These are phyloP conservation scores for Lepidocyrtoides sp. DNA, from an alignment of 2,888 invertebrate genomes.

Conservation along the genomic window DNA sequence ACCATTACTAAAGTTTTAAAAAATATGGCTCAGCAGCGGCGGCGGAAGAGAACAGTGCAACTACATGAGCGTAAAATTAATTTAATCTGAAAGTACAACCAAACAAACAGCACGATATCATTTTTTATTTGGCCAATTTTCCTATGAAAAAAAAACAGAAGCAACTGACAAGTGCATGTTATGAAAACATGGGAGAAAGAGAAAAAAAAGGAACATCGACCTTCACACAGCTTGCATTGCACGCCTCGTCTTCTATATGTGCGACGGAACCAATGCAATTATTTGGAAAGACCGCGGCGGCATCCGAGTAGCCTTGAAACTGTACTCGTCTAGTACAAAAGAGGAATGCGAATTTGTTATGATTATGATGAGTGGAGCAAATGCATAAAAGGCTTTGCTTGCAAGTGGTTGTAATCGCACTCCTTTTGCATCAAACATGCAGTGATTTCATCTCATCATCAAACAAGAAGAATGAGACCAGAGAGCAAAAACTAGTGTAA, in stretches of 20 bases:
- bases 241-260: slow-evolving; percentile 23
- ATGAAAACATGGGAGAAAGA: slow-evolving; percentile 9
- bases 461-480: slow-evolving; percentile 29
- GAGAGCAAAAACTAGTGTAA: slow-evolving; percentile 42
- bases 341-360: slow-evolving; percentile 20
- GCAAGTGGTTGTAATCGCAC: slow-evolving; percentile 43
- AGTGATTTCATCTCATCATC: slow-evolving; percentile 54
- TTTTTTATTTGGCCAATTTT: background rate
- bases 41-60: background rate
- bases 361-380: background rate
- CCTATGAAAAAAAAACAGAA: background rate
- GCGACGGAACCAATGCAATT: slow-evolving; percentile 24
- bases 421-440: slow-evolving; percentile 58
- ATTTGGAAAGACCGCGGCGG: background rate
- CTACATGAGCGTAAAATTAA: background rate
- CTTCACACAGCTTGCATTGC: slow-evolving; percentile 67
- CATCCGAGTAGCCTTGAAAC: slow-evolving; percentile 64
- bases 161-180: background rate
- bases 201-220: slow-evolving; percentile 60
- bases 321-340: slow-evolving; percentile 14
- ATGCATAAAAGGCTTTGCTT: slow-evolving; percentile 25
- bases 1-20: background rate
- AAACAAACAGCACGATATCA: background rate
- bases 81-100: background rate
- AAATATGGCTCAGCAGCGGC: background rate